Base-by-base conservation (phyloP, 2,888 invertebrate species). In the Sturmia bella region DNA sequence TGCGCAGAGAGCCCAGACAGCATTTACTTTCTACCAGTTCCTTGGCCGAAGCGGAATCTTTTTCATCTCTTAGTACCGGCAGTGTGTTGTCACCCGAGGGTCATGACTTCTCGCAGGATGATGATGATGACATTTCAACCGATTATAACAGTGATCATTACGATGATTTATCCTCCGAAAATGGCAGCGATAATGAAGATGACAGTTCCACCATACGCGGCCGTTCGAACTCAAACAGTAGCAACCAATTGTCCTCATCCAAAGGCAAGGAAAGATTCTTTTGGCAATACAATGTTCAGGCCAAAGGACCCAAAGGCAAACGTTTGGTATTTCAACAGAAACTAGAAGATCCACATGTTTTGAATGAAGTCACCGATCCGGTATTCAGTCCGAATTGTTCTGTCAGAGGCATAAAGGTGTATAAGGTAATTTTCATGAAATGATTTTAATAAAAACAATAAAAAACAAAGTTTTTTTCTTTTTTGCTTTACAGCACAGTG, bases 281-380 rank as follows among this genome's bases (percentile, higher is more conserved):
- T 90, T 99, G 99, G 99, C 99, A 99, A 90, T 99, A 99, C 91
- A 99, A 99, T 92, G 97, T 98, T 0, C 99, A 99, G 91, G 96
- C 98, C 1, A 98, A 99, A 91, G 98, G 99, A 1, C 98, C 99
- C 5, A 98, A 99, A 92, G 98, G 98, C 50, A 97, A 98, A 90
- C 93, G 97, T 83, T 92, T 97, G 82, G 94, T 96, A 59, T 93
- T 97, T 86, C 95, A 96, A 90, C 95, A 96, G 63, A 95, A 96
- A 88, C 93, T 95, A 48, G 96, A 96, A 88, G 98, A 99, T 92
- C 98, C 99, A 9, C 98, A 99, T 91, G 93, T 96, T 52, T 92
- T 98, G 82, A 95, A 97, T 88, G 95, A 96, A 90, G 94, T 98
- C 66, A 97, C 97, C 61, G 99, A 99, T 92, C 99, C 99, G 0